Evolutionary conservation across 2,113 vertebrate species (phyloP), one percentile per base, ranked within the genome.

Genomic region (Heterotis niloticus): DNA sequence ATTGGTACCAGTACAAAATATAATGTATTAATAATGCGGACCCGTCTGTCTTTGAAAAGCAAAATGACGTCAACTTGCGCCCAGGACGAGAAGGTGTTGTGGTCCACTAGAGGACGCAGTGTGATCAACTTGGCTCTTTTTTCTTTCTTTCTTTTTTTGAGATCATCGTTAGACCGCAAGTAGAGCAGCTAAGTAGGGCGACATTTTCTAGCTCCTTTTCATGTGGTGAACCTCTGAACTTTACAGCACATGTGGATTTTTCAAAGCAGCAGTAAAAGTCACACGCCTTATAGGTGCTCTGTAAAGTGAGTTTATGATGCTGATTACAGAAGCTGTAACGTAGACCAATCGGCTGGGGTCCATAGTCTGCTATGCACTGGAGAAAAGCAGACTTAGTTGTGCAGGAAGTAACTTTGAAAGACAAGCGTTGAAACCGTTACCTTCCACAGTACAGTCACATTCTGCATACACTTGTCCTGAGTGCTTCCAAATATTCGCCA

Each of bases 401-500:
- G 7, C 7, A 44, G 23, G 13, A 54, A 23, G 12, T 28, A 18
- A 14, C 26, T 10, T n/a, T 65, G 17, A 9, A 11, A 10, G 16
- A 14, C 5, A 69, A 69, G n/a, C 29, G 10, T 29, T 64, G 12
- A 57, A 13, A 34, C 18, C 23, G 24, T 66, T 87, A 93, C 92
- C 90, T 93, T 90, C 92, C 92, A 93, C 16, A 93, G 77, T 75
- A 92, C 84, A 0, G 81, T 90, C 69, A 92, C 84, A 12, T 16
- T 72, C 79, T 24, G 76, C 52, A 28, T 23, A 18, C 80, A 14
- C 0, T 65, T 20, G 16, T 1, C 14, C 1, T 62, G 4, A 11
- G 3, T 57, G 28, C n/a, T n/a, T 64, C 44, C 74, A 9, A 91
- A 66, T 3, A 68, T 81, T 82, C 89, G 86, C 92, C 92, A 93